Evolutionary conservation across 37 sponge, comb jelly and placozoan species (phyloP), one percentile per base, ranked within the genome.

Genomic region (Crambe crambe): DNA sequence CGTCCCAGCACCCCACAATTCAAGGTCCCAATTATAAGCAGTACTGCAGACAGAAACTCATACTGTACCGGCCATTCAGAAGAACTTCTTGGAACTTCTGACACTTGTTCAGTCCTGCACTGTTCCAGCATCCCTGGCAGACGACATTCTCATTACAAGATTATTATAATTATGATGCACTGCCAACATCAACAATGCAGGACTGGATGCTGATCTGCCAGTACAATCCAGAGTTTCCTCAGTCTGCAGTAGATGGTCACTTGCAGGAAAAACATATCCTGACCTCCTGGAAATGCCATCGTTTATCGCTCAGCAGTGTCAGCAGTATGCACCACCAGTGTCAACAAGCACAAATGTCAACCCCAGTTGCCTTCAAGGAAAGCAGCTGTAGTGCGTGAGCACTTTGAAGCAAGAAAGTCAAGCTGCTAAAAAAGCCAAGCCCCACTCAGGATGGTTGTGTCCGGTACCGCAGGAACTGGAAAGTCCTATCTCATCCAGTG

Each of bases 201-300:
- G 87, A 86, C 29, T 86, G 87, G 87, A 80, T 87, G 87, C 40
- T 75, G 0, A 69, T 87, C 3, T 87, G 87, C 37, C 75, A 80
- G 26, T 63, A 37, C 18, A 59, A 64, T 47, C 27, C 74, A 27
- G 75, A 65, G 6, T 9, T 72, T 3, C 79, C 66, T 20, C 73
- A 73, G 21, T 12, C 17, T 18, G 56, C 9, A 17, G 2, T 60
- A 40, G 71, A 54, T 86, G 80, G 86, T 31, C 79, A 62, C 34
- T 3, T 0, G 39, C 42, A 2, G 30, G 74, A 2, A 18, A 44
- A 32, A 32, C 57, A 37, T 86, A 86, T 51, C 74, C 75, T 35
- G 79, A 86, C 40, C 21, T 86, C 21, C 70, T 73, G 4, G 80
- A 78, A 36, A 42, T 72, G 57, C 67, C 15, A 27, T 21, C 30